Conservation (phyloP, 2,113 vertebrate species). For the Lanius collurio region DNA sequence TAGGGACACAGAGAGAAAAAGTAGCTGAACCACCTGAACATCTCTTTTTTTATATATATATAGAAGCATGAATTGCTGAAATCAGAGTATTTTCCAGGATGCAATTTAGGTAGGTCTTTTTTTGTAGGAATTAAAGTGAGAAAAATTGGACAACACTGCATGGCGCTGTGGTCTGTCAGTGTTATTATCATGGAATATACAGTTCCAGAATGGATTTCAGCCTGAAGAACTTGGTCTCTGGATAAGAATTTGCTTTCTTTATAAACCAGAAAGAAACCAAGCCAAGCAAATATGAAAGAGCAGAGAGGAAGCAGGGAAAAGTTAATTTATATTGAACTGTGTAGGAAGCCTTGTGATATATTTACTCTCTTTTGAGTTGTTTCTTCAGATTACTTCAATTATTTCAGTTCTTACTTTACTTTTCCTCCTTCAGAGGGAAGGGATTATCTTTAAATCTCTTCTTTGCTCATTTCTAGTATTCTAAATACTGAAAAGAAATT, state of each 20-base stretch:
- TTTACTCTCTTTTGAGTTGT: not conserved
- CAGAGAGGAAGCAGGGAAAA: not conserved
- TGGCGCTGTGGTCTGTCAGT: not conserved
- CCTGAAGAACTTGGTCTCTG: not conserved
- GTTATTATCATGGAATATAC: not conserved
- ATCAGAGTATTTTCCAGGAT: not conserved
- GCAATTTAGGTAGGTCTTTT: not conserved
- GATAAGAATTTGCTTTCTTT: not conserved
- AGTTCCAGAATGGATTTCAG: not conserved
- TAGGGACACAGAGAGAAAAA: not conserved
- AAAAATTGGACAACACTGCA: not conserved
- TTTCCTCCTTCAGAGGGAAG: not conserved
- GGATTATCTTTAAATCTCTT: not conserved
- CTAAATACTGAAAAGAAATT: not conserved
- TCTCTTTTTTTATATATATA: not conserved
- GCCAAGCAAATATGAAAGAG: not conserved
- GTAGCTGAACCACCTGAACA: not conserved
- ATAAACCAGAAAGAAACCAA: not conserved
- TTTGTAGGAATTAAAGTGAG: not conserved
- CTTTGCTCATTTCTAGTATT: not conserved
- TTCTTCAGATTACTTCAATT: not conserved
- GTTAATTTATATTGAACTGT: not conserved
- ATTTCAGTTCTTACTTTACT: not conserved
- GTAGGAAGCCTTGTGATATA: not conserved
- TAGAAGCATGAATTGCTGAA: not conserved